Conservation (phyloP, 2,888 invertebrate species). For the Pantelozetes paolii region DNA sequence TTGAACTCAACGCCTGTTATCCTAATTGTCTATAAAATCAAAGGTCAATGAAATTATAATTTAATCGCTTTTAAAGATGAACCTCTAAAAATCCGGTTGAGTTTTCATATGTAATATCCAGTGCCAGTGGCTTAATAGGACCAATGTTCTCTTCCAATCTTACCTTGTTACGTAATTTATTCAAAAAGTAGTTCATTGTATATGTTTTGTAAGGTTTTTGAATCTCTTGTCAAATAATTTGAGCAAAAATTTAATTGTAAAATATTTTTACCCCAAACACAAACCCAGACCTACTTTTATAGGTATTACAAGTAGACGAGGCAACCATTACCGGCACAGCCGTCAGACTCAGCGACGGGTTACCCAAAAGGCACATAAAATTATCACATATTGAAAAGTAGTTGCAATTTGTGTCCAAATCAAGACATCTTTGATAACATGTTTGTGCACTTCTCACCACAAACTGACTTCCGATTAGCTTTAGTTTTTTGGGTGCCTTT, state of each 20-base stretch:
- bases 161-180: not conserved
- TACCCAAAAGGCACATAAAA: not conserved
- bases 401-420: conserved; percentile 7
- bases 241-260: not conserved
- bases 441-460: not conserved
- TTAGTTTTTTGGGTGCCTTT: not conserved
- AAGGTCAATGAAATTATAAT: too few species aligned
- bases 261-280: too few species aligned
- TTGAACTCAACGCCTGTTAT: not conserved
- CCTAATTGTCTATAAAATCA: not conserved
- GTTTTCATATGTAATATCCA: too few species aligned
- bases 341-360: not conserved
- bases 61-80: too few species aligned
- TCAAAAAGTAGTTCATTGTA: not conserved
- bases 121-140: too few species aligned
- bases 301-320: not conserved
- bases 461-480: not conserved
- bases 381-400: not conserved
- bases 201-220: not conserved
- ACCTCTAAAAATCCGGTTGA: too few species aligned
- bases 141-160: too few species aligned
- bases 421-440: not conserved
- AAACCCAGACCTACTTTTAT: too few species aligned
- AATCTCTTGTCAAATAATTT: not conserved
- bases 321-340: not conserved